A percentile compares a stretch with the other conserved stretches of the same genome.
Evolutionary conservation across 2,888 invertebrate species (phyloP).

Genomic region (Cantharis rustica): DNA sequence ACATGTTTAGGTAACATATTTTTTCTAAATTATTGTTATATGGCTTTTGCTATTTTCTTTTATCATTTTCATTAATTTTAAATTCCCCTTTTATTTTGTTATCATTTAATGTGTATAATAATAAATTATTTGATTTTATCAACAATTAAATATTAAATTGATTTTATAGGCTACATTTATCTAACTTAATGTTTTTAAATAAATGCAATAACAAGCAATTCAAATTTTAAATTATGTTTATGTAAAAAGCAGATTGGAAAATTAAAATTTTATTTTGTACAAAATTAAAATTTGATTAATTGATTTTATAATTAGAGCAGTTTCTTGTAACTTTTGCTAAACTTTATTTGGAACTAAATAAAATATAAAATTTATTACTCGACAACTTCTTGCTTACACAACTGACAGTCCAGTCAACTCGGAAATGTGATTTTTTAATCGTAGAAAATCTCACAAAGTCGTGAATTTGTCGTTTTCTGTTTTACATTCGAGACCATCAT

Average conservation of each 20-base stretch:
- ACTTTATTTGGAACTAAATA: not conserved
- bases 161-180: not conserved
- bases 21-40: constrained; percentile 28
- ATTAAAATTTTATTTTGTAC: not conserved
- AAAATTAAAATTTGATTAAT: not conserved
- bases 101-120: not conserved
- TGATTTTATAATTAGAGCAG: not conserved
- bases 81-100: not conserved
- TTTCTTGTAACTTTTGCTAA: not conserved
- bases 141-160: not conserved
- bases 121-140: not conserved
- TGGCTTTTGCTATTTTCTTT: not conserved
- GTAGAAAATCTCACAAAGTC: too few species aligned
- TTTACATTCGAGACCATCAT: too few species aligned
- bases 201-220: not conserved
- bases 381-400: not conserved
- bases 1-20: constrained; percentile 41
- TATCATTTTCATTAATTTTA: not conserved
- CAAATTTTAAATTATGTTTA: not conserved
- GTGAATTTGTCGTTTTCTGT: too few species aligned
- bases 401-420: too few species aligned
- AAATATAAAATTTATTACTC: not conserved
- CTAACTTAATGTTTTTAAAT: not conserved
- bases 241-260: not conserved
- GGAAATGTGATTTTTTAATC: too few species aligned